Conservation (phyloP, 2,888 invertebrate genomes). For the Steinernema carpocapsae region DNA sequence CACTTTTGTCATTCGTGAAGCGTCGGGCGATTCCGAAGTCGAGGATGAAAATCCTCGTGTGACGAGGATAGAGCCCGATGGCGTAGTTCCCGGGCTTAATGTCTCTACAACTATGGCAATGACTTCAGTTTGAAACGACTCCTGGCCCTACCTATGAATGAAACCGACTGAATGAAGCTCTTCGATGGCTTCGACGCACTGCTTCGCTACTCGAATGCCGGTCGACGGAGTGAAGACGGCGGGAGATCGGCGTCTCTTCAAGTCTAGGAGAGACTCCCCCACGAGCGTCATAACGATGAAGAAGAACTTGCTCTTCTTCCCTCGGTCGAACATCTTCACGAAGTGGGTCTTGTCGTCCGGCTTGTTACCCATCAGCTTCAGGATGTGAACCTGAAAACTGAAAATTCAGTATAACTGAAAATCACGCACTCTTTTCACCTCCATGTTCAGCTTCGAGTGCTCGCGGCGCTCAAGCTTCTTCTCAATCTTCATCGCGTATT, state of each 20-base stretch:
- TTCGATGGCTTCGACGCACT: not conserved
- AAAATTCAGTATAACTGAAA: not conserved
- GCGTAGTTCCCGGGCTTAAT: not conserved
- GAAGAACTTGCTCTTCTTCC: not conserved
- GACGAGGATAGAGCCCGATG: not conserved
- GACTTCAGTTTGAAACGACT: not conserved
- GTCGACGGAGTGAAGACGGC: not conserved
- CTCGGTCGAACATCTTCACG: not conserved
- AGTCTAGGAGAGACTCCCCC: slow-evolving; percentile 3
- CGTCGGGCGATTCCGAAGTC: slow-evolving; percentile 59
- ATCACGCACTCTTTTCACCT: not conserved
- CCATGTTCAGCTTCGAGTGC: slow-evolving; percentile 21
- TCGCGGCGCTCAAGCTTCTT: not conserved
- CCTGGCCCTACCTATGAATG: not conserved
- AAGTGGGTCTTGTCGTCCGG: not conserved
- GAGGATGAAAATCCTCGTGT: slow-evolving; percentile 50
- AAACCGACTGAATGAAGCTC: not conserved
- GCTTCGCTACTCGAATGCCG: not conserved
- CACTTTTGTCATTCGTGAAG: slow-evolving; percentile 45
- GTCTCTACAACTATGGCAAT: not conserved
- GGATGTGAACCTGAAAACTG: not conserved
- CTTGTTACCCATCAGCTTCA: not conserved
- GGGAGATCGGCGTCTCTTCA: not conserved
- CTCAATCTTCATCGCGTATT: slow-evolving; percentile 2
- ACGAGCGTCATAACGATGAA: slow-evolving; percentile 24